Conservation (phyloP, 2,113 vertebrate species). For the Rhinichthys klamathensis region DNA sequence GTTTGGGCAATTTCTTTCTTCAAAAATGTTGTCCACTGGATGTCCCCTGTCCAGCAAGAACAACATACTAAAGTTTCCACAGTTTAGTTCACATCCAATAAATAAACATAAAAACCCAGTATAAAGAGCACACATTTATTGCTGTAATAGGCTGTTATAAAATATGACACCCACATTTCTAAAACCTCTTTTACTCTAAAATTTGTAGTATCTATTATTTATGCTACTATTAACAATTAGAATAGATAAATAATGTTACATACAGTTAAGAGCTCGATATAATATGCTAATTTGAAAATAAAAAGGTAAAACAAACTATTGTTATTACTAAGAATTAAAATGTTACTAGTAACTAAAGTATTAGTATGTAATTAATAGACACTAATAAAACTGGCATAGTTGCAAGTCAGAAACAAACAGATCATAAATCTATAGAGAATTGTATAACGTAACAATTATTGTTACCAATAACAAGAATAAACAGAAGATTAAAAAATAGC, state of each 20-base stretch:
- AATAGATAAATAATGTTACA: no score
- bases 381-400: not conserved
- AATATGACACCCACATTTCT: no score
- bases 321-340: no score
- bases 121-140: no score
- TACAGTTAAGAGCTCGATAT: no score
- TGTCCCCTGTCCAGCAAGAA: not conserved
- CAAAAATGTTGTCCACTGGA: not conserved
- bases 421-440: not conserved
- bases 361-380: no score
- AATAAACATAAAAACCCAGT: not conserved
- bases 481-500: no score
- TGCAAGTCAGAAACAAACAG: not conserved
- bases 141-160: no score
- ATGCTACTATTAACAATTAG: no score
- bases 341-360: no score
- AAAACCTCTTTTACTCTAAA: no score
- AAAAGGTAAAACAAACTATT: not conserved
- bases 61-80: not conserved
- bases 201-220: no score
- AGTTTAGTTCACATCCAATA: not conserved
- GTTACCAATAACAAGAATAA: not conserved
- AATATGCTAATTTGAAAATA: not conserved
- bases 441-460: not conserved
- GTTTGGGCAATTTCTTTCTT: not conserved